Conservation (phyloP, 30 jellyfish, hydroid and myxozoan genomes). For the Aurelia sp. region DNA sequence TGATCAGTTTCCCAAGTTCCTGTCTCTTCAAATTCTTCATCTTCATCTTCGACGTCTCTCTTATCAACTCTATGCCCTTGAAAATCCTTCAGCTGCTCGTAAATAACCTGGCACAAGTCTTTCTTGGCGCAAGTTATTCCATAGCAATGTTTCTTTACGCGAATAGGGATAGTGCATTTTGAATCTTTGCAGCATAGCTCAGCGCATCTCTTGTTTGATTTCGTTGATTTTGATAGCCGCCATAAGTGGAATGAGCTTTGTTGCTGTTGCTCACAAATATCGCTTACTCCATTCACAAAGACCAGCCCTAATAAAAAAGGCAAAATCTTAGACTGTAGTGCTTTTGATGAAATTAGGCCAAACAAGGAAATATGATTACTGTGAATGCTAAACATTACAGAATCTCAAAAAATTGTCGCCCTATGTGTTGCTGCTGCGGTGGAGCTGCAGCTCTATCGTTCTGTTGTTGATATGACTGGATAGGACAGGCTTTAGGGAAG, state of each 20-base stretch:
- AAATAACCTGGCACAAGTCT: constrained; percentile 78
- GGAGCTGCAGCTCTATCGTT: no score
- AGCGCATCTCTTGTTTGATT: constrained; percentile 61
- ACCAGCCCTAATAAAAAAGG: background rate
- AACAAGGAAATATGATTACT: no score
- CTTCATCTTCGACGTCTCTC: constrained; percentile 74
- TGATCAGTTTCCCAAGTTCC: constrained; percentile 54
- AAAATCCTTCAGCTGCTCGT: constrained; percentile 75
- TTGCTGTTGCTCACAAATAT: constrained; percentile 88
- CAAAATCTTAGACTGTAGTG: no score
- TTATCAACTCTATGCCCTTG: constrained; percentile 92
- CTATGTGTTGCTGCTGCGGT: no score
- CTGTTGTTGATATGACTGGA: no score
- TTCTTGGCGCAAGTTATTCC: constrained; percentile 73
- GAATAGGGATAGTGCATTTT: constrained; percentile 73
- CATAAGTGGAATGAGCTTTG: constrained; percentile 81
- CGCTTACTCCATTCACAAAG: constrained; percentile 41
- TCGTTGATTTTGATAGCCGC: constrained; percentile 48
- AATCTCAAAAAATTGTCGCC: no score
- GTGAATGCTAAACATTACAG: no score
- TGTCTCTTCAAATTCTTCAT: constrained; percentile 18
- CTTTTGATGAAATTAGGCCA: no score
- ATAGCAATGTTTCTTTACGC: constrained; percentile 66
- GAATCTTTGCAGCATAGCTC: constrained; percentile 80
- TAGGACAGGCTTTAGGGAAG: no score